These are phyloP conservation scores for Eospalax fontanierii DNA, from an alignment of 2,797 vertebrate species.

Conservation along the genomic window DNA sequence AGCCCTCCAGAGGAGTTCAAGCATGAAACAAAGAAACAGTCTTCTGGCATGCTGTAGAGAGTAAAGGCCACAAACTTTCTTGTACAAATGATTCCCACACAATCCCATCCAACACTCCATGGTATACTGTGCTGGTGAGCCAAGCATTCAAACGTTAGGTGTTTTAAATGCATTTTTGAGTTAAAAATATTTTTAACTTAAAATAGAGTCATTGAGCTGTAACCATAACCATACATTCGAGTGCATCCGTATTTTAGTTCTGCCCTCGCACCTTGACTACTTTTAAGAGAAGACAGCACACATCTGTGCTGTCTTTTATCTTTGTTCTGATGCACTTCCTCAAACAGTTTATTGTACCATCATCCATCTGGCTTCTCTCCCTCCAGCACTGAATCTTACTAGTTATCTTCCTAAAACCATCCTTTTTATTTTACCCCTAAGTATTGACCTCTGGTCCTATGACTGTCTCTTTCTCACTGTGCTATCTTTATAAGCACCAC, in stretches of 20 bases:
- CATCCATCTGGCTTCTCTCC: not conserved
- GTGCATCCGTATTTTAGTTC: not conserved
- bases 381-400: not conserved
- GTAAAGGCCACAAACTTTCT: not conserved
- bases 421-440: not conserved
- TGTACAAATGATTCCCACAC: too few species aligned
- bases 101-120: not conserved
- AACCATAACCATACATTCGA: not conserved
- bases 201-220: not conserved
- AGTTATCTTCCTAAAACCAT: not conserved
- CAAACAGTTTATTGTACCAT: not conserved
- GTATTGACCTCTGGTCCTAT: not conserved
- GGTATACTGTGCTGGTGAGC: not conserved
- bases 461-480: not conserved
- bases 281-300: not conserved
- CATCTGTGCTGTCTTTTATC: not conserved
- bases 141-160: not conserved
- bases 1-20: constrained; percentile 13
- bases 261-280: too few species aligned
- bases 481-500: not conserved
- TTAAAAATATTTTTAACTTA: not conserved
- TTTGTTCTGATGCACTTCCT: not conserved
- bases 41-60: not conserved
- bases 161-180: not conserved
- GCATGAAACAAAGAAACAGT: not conserved